Base-by-base conservation (phyloP, 37 sponge, comb jelly and placozoan genomes). In the Ephydatia muelleri region DNA sequence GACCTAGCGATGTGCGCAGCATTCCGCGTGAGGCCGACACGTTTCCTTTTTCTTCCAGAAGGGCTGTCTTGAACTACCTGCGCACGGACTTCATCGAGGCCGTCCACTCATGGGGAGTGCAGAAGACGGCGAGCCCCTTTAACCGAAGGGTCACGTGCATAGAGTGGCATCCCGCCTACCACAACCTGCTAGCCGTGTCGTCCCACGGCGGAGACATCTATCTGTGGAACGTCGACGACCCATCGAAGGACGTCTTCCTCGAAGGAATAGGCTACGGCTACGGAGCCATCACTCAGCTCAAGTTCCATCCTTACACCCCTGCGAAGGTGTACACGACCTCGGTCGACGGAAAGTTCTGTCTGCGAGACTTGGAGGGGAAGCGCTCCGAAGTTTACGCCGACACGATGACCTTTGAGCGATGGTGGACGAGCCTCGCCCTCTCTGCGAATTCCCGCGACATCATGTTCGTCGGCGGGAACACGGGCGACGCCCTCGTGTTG, bases 151-250 rank as follows among this genome's bases (percentile, higher is more conserved):
- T 87, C 43, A 91, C 92, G 1, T 35, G 64, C 27, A 49, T 87
- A 2, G 73, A 76, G 4, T 91, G 92, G 92, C 92, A 91, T 77
- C 88, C 88, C 19, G 43, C 35, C 3, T 40, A 80, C 39, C 76
- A 27, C 40, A 67, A 91, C 38, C 77, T 80, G 31, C 81, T 91
- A 0, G 88, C 92, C 4, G 48, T 84, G 21, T 81, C 76, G n/a
- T 83, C 92, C 2, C 84, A 91, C 80, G 88, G 72, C 9, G 92
- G 92, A n/a, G 88, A 87, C 82, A 83, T 91, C 23, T 74, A 65
- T 23, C 83, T 87, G 4, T 91, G 92, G 84, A 80, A 87, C 48
- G 66, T 43, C 40, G 47, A 78, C 29, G 75, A 89, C 29, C 30
- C 57, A 19, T n/a, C n/a, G 0, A 83, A 34, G 16, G 77, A 84